phyloP scores from a whole-genome alignment of 2,888 invertebrate genomes.

The Pegoplata infirma region DNA sequence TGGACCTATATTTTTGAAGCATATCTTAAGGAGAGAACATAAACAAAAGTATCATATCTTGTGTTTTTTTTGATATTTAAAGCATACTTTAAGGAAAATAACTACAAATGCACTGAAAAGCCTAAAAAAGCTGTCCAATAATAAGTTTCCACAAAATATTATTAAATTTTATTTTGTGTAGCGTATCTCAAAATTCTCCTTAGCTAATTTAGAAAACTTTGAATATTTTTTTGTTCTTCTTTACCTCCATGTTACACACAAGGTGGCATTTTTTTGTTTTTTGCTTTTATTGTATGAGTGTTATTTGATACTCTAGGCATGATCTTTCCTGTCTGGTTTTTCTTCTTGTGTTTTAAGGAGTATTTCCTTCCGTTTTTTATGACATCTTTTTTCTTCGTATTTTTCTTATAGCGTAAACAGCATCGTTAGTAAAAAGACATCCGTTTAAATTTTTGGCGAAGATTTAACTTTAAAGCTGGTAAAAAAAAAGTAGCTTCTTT shows the following conservation, averaged over 20 bases:
- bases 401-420: neutral
- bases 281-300: conserved; percentile 4
- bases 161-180: neutral
- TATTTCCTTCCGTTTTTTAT: neutral
- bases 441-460: neutral
- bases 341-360: neutral
- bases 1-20: too few species aligned
- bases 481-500: neutral
- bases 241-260: neutral
- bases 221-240: too few species aligned
- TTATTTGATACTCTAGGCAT: conserved; percentile 56
- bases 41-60: too few species aligned
- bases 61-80: too few species aligned
- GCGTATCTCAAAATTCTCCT: too few species aligned
- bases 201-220: too few species aligned
- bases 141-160: too few species aligned
- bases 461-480: neutral
- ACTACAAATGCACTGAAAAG: too few species aligned
- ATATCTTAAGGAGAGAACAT: too few species aligned
- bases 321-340: conserved; percentile 48
- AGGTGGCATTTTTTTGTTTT: neutral
- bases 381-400: neutral
- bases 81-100: too few species aligned
- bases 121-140: too few species aligned
- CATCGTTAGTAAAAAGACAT: neutral